Percentiles rank a stretch among this genome's conserved stretches.
Conservation (phyloP, 2,113 vertebrate genomes). For the Actinemys pallida region DNA sequence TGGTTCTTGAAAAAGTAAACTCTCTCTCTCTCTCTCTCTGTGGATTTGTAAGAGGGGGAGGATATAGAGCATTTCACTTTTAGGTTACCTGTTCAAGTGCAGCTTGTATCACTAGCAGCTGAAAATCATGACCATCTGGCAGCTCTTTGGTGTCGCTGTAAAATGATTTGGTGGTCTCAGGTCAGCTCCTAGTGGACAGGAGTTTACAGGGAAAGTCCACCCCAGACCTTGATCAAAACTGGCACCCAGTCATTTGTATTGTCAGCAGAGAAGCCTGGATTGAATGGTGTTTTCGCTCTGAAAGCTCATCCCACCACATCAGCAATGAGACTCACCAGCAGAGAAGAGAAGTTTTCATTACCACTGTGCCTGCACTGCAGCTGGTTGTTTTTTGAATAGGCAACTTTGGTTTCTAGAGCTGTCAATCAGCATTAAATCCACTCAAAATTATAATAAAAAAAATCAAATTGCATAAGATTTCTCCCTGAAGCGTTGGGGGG, state of each 20-base stretch:
- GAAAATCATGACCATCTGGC: not conserved
- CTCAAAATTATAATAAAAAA: not conserved
- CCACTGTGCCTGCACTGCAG: accelerated
- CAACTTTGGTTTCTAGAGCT: not conserved
- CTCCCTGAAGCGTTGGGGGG: accelerated
- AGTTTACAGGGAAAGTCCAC: not conserved
- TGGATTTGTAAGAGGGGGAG: not conserved
- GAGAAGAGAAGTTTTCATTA: not conserved
- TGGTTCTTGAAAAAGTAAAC: not conserved
- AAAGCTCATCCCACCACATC: accelerated
- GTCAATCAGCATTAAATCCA: not conserved
- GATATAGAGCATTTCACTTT: not conserved
- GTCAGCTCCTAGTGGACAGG: not conserved
- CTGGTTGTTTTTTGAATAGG: not conserved
- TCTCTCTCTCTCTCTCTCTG: not conserved
- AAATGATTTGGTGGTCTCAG: not conserved
- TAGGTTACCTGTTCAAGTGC: not conserved
- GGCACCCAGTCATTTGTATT: not conserved
- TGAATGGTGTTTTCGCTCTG: accelerated
- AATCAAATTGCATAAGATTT: not conserved
- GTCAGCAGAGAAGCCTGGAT: accelerated
- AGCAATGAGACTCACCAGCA: not conserved
- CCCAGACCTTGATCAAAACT: accelerated
- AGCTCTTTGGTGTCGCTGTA: not conserved
- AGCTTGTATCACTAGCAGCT: not conserved